Base-by-base conservation (phyloP, 2,113 vertebrate species). In the Misgurnus mizolepis region DNA sequence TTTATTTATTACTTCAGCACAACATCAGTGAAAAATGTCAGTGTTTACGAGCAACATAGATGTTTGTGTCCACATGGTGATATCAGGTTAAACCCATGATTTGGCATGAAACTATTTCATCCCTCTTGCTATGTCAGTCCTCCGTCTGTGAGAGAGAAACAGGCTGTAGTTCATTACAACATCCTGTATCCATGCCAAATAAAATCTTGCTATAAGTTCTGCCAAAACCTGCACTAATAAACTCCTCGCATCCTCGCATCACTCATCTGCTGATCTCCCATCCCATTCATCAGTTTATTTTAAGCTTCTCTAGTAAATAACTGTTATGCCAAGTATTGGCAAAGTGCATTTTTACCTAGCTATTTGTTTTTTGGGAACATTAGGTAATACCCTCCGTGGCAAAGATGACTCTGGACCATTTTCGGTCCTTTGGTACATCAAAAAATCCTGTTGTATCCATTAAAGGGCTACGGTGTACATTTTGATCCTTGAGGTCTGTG, bases 401-500 rank as follows among this genome's bases (percentile, higher is more conserved):
- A 67, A 40, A 79, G 3, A 79, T 73, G 43, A 34, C 62, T 55
- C 17, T 43, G 58, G 45, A 55, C 8, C 58, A 7, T 58, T 71
- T n/a, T 45, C 58, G 64, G 49, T 40, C 15, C 43, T 45, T 78
- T 1, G 17, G 60, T 40, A 69, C 47, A 41, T 66, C 2, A 18
- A 18, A 45, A 41, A 78, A 78, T 73, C 81, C 41, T 47, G 50
- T n/a, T 10, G 27, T 71, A 4, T 56, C 17, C 39, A 56, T 56
- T 3, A 40, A 78, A 64, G 66, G 60, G 76, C 62, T 58, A 34
- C 43, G 0, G 49, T 69, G 34, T 56, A 27, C 22, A 53, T 17
- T 45, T 47, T 68, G 64, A 79, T 83, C 55, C 39, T 75, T 68
- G 18, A 79, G 67, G 65, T 58, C 62, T 6, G 34, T 61, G 64